A percentile compares a stretch with the other conserved stretches of the same genome.
Evolutionary conservation across 2,797 vertebrate genomes (phyloP).

Genomic region (Margarornis squamiger): DNA sequence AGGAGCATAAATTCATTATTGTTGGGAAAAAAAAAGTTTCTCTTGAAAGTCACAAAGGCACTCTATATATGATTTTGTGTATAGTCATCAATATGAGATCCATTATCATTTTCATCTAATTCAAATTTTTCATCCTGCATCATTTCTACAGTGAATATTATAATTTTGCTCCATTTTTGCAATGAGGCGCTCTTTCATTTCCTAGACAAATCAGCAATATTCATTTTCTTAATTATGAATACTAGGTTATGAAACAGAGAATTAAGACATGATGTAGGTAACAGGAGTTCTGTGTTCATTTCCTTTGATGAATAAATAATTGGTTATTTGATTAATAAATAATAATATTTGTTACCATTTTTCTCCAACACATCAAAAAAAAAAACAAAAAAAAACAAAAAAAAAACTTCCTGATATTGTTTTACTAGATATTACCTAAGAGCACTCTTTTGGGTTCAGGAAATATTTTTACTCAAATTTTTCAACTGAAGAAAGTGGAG

Average conservation of each 20-base stretch:
- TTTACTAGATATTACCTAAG: background rate
- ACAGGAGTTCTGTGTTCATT: background rate
- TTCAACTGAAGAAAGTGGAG: background rate
- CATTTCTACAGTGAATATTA: background rate
- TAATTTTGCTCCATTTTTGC: background rate
- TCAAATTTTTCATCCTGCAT: background rate
- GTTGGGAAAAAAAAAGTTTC: background rate
- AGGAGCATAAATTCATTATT: background rate
- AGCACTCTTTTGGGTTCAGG: background rate
- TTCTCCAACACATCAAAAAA: background rate
- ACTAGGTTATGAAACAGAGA: background rate
- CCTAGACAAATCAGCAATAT: background rate
- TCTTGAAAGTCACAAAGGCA: background rate
- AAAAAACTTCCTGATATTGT: background rate
- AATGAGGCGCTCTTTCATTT: background rate
- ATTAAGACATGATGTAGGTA: background rate
- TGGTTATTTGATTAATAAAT: conserved; percentile 28
- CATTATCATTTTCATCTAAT: background rate
- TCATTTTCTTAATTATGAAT: conserved; percentile 17
- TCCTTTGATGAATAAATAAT: conserved; percentile 46
- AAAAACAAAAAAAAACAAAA: accelerated
- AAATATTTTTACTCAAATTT: background rate
- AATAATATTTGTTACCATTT: conserved; percentile 45
- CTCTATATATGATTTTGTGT: background rate
- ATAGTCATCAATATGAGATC: background rate